Evolutionary conservation across 2,888 invertebrate genomes (phyloP), one percentile per base, ranked within the genome.

Genomic region (Nomada flava): DNA sequence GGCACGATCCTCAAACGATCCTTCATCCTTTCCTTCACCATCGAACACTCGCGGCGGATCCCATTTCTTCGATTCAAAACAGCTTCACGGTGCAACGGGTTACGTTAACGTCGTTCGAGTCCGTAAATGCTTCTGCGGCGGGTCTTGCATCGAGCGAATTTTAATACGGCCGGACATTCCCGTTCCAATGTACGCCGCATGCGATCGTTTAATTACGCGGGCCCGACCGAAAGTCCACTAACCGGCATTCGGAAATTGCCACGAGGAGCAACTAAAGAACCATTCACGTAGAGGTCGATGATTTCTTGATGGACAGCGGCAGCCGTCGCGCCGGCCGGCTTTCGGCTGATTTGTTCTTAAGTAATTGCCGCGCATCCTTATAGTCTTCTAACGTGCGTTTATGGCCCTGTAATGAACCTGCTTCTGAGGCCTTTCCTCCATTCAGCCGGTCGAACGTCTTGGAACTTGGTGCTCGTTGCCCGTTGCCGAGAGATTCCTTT

Each of bases 331-430:
- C 90, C 86, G 86, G 76, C 80, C 74, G 87, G 84, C 85, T 89
- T 90, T 90, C 88, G 89, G 89, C 89, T 91, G 91, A 92, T 92
- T 92, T 92, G 92, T 91, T 91, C 89, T 90, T 91, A 92, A 92
- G 90, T 92, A 91, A 92, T 92, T 91, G 90, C 90, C 89, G 87
- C 84, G 89, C 84, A 87, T 90, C 86, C 91, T 92, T 91, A 91
- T 88, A 87, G 88, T 84, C 89, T 90, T 91, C 89, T 90, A 91
- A 91, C 90, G 89, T 83, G 88, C 88, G 88, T 92, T 92, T 92
- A 92, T 91, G 89, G 91, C 91, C 90, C 88, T 88, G 91, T 92
- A 92, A 92, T 91, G 91, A 92, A 92, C 91, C 90, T 89, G 92
- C 92, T 91, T 89, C 90, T 84, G 88, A 90, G 86, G 89, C 85